These are phyloP conservation scores for Nyctalus aviator DNA, from an alignment of 2,797 vertebrate species.

Conservation along the genomic window DNA sequence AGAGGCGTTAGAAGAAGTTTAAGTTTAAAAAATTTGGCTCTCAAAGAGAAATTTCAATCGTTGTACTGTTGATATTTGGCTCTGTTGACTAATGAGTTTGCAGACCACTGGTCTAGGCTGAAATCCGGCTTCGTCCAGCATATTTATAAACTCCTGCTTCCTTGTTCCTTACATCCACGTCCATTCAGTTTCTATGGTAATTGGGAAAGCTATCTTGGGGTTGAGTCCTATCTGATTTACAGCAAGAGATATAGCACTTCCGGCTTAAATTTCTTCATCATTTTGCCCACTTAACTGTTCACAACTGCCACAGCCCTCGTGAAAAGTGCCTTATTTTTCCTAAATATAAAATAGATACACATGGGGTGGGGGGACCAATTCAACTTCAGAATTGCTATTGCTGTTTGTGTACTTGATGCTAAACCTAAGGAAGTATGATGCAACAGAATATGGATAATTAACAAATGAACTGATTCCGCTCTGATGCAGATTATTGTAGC, in stretches of 20 bases:
- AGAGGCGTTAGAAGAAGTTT: too few species aligned
- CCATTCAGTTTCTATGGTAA: neutral
- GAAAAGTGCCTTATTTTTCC: neutral
- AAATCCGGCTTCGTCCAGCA: neutral
- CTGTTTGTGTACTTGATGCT: neutral
- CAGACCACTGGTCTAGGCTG: too few species aligned
- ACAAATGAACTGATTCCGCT: neutral
- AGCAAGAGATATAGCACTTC: neutral
- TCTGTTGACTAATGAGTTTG: too few species aligned
- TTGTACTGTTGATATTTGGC: too few species aligned
- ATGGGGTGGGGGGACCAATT: neutral
- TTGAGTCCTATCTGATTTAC: neutral
- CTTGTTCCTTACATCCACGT: neutral
- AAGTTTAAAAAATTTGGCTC: too few species aligned
- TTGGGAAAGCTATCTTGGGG: neutral
- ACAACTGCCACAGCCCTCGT: neutral
- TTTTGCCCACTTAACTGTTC: slow-evolving; percentile 2
- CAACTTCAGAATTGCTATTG: neutral
- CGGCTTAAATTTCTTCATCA: neutral
- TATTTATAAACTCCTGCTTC: neutral
- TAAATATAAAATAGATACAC: neutral
- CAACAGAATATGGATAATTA: neutral
- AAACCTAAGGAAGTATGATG: neutral
- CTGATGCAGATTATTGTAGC: neutral
- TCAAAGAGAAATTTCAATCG: too few species aligned